Evolutionary conservation across 2,113 vertebrate species (phyloP).

Genomic region (Antennarius striatus): DNA sequence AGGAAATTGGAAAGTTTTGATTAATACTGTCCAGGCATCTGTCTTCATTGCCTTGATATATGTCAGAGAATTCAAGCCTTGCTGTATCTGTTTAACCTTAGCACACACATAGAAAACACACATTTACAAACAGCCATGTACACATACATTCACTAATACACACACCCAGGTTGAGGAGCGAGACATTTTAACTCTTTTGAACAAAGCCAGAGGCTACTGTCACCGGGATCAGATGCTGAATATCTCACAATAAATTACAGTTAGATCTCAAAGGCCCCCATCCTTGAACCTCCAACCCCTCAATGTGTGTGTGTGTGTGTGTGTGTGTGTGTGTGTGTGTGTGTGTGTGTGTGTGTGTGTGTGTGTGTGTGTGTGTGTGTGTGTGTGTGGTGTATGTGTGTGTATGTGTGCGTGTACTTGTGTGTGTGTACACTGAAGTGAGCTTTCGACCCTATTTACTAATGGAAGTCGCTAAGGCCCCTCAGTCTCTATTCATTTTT

Average conservation of each 20-base stretch:
- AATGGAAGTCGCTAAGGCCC: constrained; percentile 76
- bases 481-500: constrained; percentile 76
- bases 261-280: constrained; percentile 84
- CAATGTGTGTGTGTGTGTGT: neutral
- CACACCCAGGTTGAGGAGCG: constrained; percentile 40
- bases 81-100: constrained; percentile 37
- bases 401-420: neutral
- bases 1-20: constrained; percentile 99
- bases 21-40: constrained; percentile 94
- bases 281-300: constrained; percentile 72
- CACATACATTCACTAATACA: constrained; percentile 11
- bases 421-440: constrained; percentile 40
- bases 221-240: constrained; percentile 89
- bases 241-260: constrained; percentile 93
- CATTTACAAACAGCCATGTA: constrained; percentile 11
- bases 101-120: constrained; percentile 24
- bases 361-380: too few species aligned
- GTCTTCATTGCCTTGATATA: constrained; percentile 94
- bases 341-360: neutral
- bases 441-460: constrained; percentile 79
- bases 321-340: neutral
- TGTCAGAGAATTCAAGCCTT: constrained; percentile 90
- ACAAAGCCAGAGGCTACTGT: constrained; percentile 93
- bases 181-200: constrained; percentile 71
- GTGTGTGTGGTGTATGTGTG: neutral